Evolutionary conservation across 2,113 vertebrate genomes (phyloP).

Genomic region (Ciconia maguari): DNA sequence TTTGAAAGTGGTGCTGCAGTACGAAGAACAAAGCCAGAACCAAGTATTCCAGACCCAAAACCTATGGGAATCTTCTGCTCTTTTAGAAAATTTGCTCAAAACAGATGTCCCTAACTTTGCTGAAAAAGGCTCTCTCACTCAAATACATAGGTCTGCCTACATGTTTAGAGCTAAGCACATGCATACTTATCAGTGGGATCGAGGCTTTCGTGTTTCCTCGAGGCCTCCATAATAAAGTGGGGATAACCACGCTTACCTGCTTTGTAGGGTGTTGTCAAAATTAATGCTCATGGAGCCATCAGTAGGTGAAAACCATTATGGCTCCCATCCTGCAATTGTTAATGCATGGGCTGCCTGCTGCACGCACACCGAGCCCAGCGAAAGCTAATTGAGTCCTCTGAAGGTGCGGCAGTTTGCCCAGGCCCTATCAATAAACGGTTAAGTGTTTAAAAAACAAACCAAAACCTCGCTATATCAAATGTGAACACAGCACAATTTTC

Average conservation of each 20-base stretch:
- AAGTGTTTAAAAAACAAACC: conserved; percentile 49
- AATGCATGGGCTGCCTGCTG: conserved; percentile 4
- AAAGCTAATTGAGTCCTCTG: conserved; percentile 56
- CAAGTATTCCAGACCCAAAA: background rate
- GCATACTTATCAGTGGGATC: background rate
- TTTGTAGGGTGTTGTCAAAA: conserved; percentile 35
- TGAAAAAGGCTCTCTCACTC: background rate
- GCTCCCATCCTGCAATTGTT: conserved; percentile 28
- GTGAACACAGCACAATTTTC: conserved; percentile 24
- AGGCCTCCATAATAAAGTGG: background rate
- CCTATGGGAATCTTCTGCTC: background rate
- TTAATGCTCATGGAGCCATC: background rate
- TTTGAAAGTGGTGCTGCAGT: background rate
- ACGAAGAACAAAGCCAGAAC: background rate
- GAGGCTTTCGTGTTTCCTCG: conserved; percentile 10
- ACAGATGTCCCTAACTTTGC: background rate
- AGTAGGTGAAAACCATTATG: conserved; percentile 45
- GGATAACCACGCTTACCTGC: background rate
- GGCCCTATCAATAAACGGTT: conserved; percentile 50
- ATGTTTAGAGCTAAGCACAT: background rate
- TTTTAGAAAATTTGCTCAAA: background rate
- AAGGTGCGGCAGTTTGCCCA: conserved; percentile 31
- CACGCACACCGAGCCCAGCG: background rate
- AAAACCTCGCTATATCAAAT: background rate
- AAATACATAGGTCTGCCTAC: background rate